Percentiles rank a stretch among this genome's conserved stretches.
Evolutionary conservation across 2,888 invertebrate species (phyloP).

Genomic region (Meloe dianella): DNA sequence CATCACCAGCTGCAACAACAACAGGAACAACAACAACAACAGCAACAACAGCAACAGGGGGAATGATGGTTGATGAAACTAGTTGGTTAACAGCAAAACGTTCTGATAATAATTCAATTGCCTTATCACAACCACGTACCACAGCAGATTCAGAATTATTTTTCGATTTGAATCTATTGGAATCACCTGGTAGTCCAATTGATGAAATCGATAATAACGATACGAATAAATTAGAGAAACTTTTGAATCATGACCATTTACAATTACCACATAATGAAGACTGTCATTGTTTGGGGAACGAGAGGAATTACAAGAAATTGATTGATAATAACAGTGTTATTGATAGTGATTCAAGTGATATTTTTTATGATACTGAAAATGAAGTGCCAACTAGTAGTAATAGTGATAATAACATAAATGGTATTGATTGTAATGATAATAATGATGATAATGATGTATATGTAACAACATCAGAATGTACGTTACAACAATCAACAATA

Average conservation of each 20-base stretch:
- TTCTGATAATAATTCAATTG: constrained; percentile 46
- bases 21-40: background rate
- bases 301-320: constrained; percentile 55
- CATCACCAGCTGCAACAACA: constrained; percentile 16
- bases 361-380: constrained; percentile 61
- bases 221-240: constrained; percentile 39
- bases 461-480: constrained; percentile 41
- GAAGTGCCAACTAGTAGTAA: constrained; percentile 20
- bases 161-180: constrained; percentile 70
- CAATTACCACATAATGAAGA: constrained; percentile 41
- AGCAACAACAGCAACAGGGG: constrained; percentile 14
- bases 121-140: constrained; percentile 62
- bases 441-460: constrained; percentile 38
- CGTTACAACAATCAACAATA: constrained; percentile 37
- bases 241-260: constrained; percentile 55
- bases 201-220: constrained; percentile 33
- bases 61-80: constrained; percentile 41
- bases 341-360: constrained; percentile 62
- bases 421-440: constrained; percentile 19
- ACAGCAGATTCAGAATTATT: constrained; percentile 65
- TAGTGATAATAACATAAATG: constrained; percentile 33
- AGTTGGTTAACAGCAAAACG: constrained; percentile 50
- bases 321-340: constrained; percentile 29
- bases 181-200: constrained; percentile 62
- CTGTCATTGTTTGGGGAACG: constrained; percentile 61